phyloP scores from a whole-genome alignment of 2,888 invertebrate species.

The Ctena decussata region DNA sequence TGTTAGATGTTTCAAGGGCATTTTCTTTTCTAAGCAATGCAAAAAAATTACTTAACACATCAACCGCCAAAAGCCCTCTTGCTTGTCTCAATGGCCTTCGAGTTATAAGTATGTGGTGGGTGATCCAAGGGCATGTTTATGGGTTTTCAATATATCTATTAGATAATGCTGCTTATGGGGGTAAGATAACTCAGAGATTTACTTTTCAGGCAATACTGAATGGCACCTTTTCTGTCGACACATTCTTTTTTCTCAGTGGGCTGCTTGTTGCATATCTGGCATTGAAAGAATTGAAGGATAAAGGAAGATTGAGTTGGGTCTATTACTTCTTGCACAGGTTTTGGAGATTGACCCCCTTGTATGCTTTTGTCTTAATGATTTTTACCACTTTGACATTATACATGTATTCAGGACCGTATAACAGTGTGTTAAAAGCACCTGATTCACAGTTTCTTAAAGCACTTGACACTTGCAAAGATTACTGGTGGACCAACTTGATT shows the following conservation, averaged over 20 bases:
- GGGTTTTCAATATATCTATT: conserved; percentile 36
- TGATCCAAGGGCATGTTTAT: conserved; percentile 62
- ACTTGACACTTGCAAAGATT: conserved; percentile 67
- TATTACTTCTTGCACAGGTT: conserved; percentile 59
- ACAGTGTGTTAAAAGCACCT: not conserved
- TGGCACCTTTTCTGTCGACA: conserved; percentile 82
- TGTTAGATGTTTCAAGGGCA: conserved; percentile 37
- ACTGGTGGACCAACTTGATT: conserved; percentile 83
- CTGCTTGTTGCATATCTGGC: conserved; percentile 61
- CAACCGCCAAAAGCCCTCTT: conserved; percentile 55
- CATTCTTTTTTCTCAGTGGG: conserved; percentile 82
- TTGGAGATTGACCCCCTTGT: conserved; percentile 70
- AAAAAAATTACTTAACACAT: conserved; percentile 54
- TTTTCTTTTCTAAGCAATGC: conserved; percentile 61
- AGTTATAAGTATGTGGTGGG: conserved; percentile 68
- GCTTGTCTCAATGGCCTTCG: conserved; percentile 61
- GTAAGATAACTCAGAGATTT: conserved; percentile 48
- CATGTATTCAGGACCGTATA: conserved; percentile 50
- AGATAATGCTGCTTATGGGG: conserved; percentile 60
- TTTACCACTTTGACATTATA: conserved; percentile 46
- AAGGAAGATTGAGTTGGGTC: conserved; percentile 45
- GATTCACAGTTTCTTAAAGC: not conserved
- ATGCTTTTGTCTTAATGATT: conserved; percentile 63
- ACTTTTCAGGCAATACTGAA: conserved; percentile 80
- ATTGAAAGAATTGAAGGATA: conserved; percentile 52